A percentile compares a stretch with the other conserved stretches of the same genome.
These are phyloP conservation scores for Octopus sinensis DNA, from an alignment of 1,140 invertebrate species.

Conservation along the genomic window DNA sequence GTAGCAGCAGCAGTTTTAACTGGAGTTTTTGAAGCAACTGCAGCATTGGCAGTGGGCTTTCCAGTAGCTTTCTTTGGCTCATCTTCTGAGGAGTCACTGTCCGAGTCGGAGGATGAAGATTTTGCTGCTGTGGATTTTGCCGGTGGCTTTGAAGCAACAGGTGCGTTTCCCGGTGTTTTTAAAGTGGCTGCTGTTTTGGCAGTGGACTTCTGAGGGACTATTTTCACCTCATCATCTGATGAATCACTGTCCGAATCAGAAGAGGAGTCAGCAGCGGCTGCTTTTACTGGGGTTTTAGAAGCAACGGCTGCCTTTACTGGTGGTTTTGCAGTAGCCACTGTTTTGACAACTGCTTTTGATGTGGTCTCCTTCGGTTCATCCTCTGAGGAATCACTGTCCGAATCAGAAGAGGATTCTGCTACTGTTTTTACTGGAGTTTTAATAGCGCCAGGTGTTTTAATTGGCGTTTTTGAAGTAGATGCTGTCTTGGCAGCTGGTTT, in stretches of 20 bases:
- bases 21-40: constrained; percentile 20
- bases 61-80: constrained; percentile 9
- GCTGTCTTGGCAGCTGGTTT: background rate
- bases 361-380: background rate
- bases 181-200: too few relatives aligned
- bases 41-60: constrained; percentile 20
- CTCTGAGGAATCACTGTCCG: constrained; percentile 18
- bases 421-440: constrained; percentile 20
- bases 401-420: constrained; percentile 13
- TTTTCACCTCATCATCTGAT: background rate
- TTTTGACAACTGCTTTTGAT: constrained; percentile 12
- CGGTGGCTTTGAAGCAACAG: too few relatives aligned
- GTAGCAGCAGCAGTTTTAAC: constrained; percentile 20
- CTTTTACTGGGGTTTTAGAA: constrained; percentile 14
- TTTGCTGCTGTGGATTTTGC: too few relatives aligned
- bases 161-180: too few relatives aligned
- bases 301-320: constrained; percentile 9
- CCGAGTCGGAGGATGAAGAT: too few relatives aligned
- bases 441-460: constrained; percentile 18
- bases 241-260: background rate
- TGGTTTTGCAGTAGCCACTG: constrained; percentile 16
- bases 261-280: constrained; percentile 15
- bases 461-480: constrained; percentile 9
- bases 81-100: background rate
- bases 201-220: too few relatives aligned